Percentiles rank a stretch among this genome's conserved stretches.
Evolutionary conservation across 92 coral and sea anemone genomes (phyloP).

Genomic region (Scolanthus callimorphus): DNA sequence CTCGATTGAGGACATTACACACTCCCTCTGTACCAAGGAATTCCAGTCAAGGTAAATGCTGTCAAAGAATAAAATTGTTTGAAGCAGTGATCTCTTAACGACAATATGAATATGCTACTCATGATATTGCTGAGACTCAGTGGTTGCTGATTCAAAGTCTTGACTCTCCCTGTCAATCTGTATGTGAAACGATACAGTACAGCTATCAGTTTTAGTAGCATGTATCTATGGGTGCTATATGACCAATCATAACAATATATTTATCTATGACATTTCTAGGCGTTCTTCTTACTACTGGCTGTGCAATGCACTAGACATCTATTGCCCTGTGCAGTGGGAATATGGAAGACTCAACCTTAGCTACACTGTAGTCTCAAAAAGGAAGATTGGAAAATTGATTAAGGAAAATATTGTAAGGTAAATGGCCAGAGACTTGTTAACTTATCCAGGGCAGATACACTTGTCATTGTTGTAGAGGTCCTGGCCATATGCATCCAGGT

Average conservation of each 20-base stretch:
- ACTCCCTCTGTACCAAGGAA: slow-evolving; percentile 94
- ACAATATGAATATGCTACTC: too few relatives aligned
- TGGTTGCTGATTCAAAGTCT: too few relatives aligned
- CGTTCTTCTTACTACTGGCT: slow-evolving; percentile 99
- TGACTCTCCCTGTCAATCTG: too few relatives aligned
- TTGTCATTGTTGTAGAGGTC: not conserved
- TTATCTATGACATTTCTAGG: too few relatives aligned
- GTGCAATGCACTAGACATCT: slow-evolving; percentile 86
- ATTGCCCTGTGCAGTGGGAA: slow-evolving; percentile 99
- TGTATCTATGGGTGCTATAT: too few relatives aligned
- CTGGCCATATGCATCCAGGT: not conserved
- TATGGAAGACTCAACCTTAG: slow-evolving; percentile 92
- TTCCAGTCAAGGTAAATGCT: slow-evolving; percentile 89
- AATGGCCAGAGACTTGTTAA: not conserved
- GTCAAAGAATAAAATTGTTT: too few relatives aligned
- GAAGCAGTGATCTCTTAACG: too few relatives aligned
- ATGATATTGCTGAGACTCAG: too few relatives aligned
- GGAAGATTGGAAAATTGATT: slow-evolving; percentile 90
- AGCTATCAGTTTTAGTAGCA: too few relatives aligned
- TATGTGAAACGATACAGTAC: too few relatives aligned
- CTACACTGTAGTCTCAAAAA: slow-evolving; percentile 95
- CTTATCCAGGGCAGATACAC: not conserved
- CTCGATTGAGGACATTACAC: slow-evolving; percentile 90
- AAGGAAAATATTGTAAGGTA: slow-evolving; percentile 90
- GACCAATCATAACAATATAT: too few relatives aligned